Conservation (phyloP, 2,797 vertebrate species). For the Rallus crepitans region DNA sequence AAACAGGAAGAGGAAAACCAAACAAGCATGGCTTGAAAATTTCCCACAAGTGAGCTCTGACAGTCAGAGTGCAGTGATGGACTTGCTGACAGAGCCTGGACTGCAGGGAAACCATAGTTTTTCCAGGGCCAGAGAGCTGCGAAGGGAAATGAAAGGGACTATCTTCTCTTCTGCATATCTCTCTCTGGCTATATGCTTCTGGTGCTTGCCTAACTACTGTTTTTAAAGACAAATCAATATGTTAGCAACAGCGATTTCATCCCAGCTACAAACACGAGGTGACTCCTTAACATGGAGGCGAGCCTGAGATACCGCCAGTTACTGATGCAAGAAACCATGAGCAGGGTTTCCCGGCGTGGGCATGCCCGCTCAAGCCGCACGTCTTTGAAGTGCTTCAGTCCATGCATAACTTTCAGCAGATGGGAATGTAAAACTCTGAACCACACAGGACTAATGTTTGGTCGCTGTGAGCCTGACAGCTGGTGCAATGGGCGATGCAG, state of each 20-base stretch:
- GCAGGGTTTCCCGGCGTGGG: background rate
- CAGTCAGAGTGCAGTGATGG: conserved; percentile 10
- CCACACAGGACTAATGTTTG: background rate
- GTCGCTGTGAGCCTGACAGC: rapidly evolving
- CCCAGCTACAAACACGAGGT: background rate
- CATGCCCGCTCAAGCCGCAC: background rate
- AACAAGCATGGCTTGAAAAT: conserved; percentile 77
- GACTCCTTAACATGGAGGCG: background rate
- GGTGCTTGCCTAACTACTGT: background rate
- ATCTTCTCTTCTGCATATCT: background rate
- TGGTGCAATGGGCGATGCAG: background rate
- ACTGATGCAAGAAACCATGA: background rate
- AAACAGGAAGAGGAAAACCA: conserved; percentile 84
- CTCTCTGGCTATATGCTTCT: rapidly evolving
- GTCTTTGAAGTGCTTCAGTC: background rate
- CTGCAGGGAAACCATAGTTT: background rate
- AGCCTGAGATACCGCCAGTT: background rate
- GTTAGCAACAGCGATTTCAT: background rate
- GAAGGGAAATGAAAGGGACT: background rate
- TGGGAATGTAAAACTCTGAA: background rate
- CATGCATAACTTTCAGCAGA: background rate
- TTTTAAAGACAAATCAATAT: background rate
- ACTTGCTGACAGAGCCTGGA: conserved; percentile 31
- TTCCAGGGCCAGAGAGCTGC: background rate
- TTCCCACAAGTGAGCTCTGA: conserved; percentile 73